phyloP scores from a whole-genome alignment of 2,113 vertebrate genomes.

The Symphodus melops region DNA sequence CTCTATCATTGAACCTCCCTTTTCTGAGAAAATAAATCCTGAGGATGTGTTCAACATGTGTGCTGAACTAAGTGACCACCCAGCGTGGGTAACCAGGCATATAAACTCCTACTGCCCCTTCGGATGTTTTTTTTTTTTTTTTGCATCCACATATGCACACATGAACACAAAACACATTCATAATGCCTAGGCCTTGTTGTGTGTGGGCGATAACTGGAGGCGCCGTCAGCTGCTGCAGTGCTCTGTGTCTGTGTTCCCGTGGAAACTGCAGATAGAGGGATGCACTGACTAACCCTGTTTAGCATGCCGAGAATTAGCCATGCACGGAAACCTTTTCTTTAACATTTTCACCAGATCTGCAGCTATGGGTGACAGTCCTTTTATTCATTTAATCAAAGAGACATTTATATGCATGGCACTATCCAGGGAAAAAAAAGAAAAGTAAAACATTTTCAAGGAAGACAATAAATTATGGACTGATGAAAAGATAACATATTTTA shows the following conservation, averaged over 20 bases:
- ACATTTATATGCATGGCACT: not conserved
- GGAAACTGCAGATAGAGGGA: constrained; percentile 62
- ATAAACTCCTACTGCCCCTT: not conserved
- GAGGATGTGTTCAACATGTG: constrained; percentile 17
- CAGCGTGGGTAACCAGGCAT: not conserved
- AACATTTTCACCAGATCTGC: not conserved
- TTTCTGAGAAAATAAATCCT: not conserved
- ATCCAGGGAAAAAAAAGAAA: not conserved
- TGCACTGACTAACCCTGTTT: constrained; percentile 50
- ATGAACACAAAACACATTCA: constrained; percentile 6
- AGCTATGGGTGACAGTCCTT: not conserved
- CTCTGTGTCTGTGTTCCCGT: constrained; percentile 61
- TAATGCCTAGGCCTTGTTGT: constrained; percentile 35
- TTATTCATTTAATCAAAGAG: not conserved
- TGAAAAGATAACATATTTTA: not conserved
- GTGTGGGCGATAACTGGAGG: constrained; percentile 57
- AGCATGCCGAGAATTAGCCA: constrained; percentile 40
- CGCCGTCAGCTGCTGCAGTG: constrained; percentile 19
- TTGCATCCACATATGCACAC: constrained; percentile 24
- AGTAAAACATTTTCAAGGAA: not conserved
- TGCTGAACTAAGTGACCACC: constrained; percentile 13
- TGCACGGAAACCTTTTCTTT: constrained; percentile 21
- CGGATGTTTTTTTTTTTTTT: not conserved
- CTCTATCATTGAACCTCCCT: not conserved
- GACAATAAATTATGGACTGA: not conserved